Evolutionary conservation across 2,113 vertebrate species (phyloP).

Genomic region (Rhegmatorhina hoffmannsi): DNA sequence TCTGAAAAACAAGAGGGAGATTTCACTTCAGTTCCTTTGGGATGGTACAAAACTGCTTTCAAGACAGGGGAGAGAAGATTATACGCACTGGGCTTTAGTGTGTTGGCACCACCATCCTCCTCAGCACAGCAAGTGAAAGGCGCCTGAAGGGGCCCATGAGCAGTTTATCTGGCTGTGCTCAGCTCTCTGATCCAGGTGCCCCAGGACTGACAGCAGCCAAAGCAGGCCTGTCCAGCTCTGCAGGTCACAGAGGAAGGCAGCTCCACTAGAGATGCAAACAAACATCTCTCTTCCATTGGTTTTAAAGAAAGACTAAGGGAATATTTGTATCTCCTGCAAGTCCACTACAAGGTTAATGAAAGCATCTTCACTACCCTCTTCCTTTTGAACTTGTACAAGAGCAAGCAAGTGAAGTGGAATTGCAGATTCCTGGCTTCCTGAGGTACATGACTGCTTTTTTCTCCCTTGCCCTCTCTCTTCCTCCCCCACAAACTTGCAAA

Average conservation of each 20-base stretch:
- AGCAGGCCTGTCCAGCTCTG: background rate
- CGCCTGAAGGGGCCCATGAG: background rate
- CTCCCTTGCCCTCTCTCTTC: background rate
- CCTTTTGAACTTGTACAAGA: background rate
- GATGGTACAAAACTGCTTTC: background rate
- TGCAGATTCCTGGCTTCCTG: background rate
- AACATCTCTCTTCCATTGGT: background rate
- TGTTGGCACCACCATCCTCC: background rate
- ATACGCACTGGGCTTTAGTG: rapidly evolving
- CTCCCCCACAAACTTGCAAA: background rate
- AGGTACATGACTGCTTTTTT: background rate
- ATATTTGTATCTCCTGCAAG: background rate
- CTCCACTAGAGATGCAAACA: background rate
- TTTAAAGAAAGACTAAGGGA: background rate
- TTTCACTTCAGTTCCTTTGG: background rate
- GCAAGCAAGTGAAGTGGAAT: background rate
- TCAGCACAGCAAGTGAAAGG: background rate
- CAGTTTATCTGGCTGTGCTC: background rate
- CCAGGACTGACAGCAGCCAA: background rate
- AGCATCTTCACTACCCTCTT: background rate
- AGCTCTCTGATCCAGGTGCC: background rate
- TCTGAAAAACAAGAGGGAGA: slow-evolving; percentile 78
- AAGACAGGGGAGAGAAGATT: background rate
- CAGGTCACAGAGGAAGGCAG: background rate
- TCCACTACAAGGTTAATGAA: background rate